Conservation (phyloP, 1,140 invertebrate species). For the Drosophila rhopaloa region DNA sequence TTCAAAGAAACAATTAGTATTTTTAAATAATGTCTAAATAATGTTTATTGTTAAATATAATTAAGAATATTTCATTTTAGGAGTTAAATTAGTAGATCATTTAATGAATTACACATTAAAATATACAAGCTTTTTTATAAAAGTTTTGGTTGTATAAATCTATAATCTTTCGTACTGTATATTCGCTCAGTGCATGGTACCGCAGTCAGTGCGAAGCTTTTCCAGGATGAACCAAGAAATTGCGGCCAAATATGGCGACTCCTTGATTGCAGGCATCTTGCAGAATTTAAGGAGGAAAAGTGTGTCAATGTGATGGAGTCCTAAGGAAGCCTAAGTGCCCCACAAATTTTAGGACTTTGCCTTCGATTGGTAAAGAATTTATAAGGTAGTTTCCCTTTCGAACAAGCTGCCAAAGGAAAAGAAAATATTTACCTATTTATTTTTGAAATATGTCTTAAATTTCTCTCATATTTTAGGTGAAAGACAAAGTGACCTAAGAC, state of each 20-base stretch:
- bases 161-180: not conserved
- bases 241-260: constrained; percentile 44
- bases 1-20: too few species aligned
- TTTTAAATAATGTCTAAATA: too few species aligned
- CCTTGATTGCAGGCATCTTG: constrained; percentile 33
- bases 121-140: too few species aligned
- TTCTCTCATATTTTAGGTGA: not conserved
- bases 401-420: not conserved
- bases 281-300: constrained; percentile 17
- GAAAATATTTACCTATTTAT: constrained; percentile 24
- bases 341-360: not conserved
- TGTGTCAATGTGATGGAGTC: constrained; percentile 32
- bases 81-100: too few species aligned
- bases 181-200: not conserved
- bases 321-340: constrained; percentile 4
- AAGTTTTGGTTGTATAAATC: too few species aligned
- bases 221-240: constrained; percentile 19
- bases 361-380: not conserved
- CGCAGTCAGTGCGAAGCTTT: constrained; percentile 1
- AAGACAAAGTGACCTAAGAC: not conserved
- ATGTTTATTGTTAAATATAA: too few species aligned
- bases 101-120: too few species aligned
- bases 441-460: constrained; percentile 3
- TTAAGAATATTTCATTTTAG: too few species aligned
- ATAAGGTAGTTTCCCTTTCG: not conserved